These are phyloP conservation scores for Serilophus lunatus DNA, from an alignment of 2,113 vertebrate species.

Conservation along the genomic window DNA sequence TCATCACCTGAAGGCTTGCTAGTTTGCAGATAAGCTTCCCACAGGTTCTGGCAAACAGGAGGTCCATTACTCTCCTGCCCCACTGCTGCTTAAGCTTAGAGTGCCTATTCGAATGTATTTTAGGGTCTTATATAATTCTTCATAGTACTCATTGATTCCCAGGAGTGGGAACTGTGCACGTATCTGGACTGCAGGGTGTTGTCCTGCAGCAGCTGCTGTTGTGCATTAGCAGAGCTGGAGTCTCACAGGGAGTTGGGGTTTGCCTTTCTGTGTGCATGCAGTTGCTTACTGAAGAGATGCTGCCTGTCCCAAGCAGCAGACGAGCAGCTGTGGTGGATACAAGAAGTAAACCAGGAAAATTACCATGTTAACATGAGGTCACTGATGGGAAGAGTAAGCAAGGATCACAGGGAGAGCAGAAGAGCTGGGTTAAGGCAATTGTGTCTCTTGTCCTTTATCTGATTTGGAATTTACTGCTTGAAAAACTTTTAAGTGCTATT, in stretches of 20 bases:
- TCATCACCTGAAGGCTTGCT: background rate
- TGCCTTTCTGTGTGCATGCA: background rate
- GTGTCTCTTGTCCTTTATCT: background rate
- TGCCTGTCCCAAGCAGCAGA: background rate
- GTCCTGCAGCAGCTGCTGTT: background rate
- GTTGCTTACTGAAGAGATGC: background rate
- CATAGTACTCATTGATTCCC: background rate
- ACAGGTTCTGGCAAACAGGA: background rate
- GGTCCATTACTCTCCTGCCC: background rate
- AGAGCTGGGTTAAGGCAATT: background rate
- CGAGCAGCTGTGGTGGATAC: background rate
- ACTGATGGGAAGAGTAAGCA: background rate
- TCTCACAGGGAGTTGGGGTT: background rate
- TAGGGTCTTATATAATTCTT: background rate
- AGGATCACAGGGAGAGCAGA: background rate
- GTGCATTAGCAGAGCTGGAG: background rate
- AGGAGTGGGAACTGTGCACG: background rate
- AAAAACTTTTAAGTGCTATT: background rate
- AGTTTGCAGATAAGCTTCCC: background rate
- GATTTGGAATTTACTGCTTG: conserved; percentile 29
- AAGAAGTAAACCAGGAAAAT: background rate
- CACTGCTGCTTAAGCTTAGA: background rate
- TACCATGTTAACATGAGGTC: background rate
- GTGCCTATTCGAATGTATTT: background rate
- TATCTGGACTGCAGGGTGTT: background rate